Evolutionary conservation across 2,888 invertebrate genomes (phyloP).

Genomic region (Eucriotettix oculatus): DNA sequence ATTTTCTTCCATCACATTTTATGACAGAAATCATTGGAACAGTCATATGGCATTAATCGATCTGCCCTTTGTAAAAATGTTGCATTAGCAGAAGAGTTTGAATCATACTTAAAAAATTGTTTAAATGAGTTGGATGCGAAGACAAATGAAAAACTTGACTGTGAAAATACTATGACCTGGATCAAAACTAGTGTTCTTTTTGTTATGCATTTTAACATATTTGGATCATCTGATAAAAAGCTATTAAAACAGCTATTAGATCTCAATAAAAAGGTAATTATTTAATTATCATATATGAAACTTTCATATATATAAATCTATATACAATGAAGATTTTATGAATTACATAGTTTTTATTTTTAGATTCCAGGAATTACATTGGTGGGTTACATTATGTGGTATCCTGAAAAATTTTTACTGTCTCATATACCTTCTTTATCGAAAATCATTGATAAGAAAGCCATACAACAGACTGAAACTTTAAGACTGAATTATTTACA

Average conservation of each 20-base stretch:
- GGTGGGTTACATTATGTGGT: constrained; percentile 67
- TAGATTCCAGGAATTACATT: constrained; percentile 64
- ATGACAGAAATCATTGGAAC: constrained; percentile 13
- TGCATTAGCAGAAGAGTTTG: constrained; percentile 43
- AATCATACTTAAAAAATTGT: constrained; percentile 44
- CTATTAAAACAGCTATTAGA: constrained; percentile 55
- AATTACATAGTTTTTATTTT: constrained; percentile 15
- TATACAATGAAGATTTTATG: background rate
- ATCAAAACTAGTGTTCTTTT: constrained; percentile 49
- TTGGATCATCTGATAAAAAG: constrained; percentile 63
- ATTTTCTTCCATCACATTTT: no score
- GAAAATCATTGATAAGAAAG: constrained; percentile 32
- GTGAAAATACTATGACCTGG: constrained; percentile 35
- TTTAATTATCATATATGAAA: background rate
- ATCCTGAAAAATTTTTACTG: constrained; percentile 65
- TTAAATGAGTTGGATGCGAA: constrained; percentile 38
- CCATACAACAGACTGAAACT: constrained; percentile 24
- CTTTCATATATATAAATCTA: background rate
- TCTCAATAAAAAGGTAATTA: constrained; percentile 44
- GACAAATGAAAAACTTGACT: constrained; percentile 30
- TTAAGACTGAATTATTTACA: constrained; percentile 38
- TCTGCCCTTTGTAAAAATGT: constrained; percentile 15
- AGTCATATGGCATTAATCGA: constrained; percentile 14
- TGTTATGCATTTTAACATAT: constrained; percentile 50
- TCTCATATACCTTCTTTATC: constrained; percentile 37